Evolutionary conservation across 2,888 invertebrate genomes (phyloP), one percentile per base, ranked within the genome.

Genomic region (Agrochola litura): DNA sequence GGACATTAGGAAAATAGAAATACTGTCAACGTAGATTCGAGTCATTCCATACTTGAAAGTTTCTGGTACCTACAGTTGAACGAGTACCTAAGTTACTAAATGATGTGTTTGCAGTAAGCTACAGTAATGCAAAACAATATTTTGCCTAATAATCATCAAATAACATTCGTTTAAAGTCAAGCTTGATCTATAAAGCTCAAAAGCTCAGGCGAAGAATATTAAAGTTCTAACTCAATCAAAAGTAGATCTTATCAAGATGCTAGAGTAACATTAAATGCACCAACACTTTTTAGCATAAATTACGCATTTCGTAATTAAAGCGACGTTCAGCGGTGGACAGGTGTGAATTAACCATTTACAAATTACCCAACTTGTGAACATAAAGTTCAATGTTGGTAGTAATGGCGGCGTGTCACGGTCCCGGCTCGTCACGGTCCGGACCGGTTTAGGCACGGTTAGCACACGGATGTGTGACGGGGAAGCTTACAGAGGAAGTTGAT

Each of bases 371-470:
- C 61, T 61, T 67, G 75, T 78, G 63, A 74, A 77, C 73, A 80
- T 84, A 82, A 88, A 88, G 87, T 88, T 88, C 87, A 88, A 88
- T 88, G 88, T 79, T 85, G 83, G 56, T 69, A 69, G 84, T 79
- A 74, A 75, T 54, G 52, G 63, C 61, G 73, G 37, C 68, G 83
- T 85, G 87, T 85, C 86, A 86, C 72, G 86, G 86, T 73, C 83
- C 76, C 68, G 65, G 58, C n/a, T 54, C 83, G 83, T 73, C 71
- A 72, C 60, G 58, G 68, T 12, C 12, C 61, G 69, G 77, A 72
- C 77, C 71, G 60, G 71, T 69, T 73, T 58, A 60, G 69, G 66
- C 64, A 79, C 83, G 65, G 72, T 58, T 70, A 54, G 54, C 67
- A 43, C 10, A 58, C 63, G 68, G 65, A 52, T 58, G 22, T 71